Evolutionary conservation across 2,113 vertebrate genomes (phyloP).

Genomic region (Cyphomyrus discorhynchus): DNA sequence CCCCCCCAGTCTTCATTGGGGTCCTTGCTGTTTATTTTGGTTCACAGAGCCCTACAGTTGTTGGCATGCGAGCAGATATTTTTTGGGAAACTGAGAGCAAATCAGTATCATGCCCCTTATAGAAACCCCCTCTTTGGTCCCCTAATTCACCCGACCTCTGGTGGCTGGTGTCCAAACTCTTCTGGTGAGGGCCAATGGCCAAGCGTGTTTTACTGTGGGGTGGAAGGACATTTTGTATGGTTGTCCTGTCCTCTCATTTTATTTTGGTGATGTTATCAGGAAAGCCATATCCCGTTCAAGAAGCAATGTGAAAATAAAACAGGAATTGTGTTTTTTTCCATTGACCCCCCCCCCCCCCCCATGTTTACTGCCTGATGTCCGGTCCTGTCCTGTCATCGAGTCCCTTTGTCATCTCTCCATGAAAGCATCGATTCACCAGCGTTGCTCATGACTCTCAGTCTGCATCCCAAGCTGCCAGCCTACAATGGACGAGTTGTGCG

Average conservation of each 20-base stretch:
- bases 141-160: not conserved
- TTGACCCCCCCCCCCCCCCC: not conserved
- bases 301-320: not conserved
- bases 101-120: not conserved
- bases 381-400: not conserved
- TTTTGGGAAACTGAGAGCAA: not conserved
- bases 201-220: not conserved
- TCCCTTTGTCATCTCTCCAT: not conserved
- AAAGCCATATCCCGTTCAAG: not conserved
- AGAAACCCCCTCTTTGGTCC: not conserved
- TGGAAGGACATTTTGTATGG: not conserved
- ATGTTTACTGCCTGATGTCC: not conserved
- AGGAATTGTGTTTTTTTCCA: not conserved
- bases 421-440: slow-evolving; percentile 12
- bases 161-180: not conserved
- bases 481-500: slow-evolving; percentile 13
- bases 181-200: not conserved
- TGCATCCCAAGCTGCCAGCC: not conserved
- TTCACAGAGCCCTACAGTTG: not conserved
- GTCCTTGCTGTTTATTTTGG: not conserved
- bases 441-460: not conserved
- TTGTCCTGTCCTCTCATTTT: not conserved
- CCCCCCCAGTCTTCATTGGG: not conserved
- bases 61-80: not conserved
- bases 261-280: not conserved